Conservation (phyloP, 2,113 vertebrate genomes). For the Caranx ignobilis region DNA sequence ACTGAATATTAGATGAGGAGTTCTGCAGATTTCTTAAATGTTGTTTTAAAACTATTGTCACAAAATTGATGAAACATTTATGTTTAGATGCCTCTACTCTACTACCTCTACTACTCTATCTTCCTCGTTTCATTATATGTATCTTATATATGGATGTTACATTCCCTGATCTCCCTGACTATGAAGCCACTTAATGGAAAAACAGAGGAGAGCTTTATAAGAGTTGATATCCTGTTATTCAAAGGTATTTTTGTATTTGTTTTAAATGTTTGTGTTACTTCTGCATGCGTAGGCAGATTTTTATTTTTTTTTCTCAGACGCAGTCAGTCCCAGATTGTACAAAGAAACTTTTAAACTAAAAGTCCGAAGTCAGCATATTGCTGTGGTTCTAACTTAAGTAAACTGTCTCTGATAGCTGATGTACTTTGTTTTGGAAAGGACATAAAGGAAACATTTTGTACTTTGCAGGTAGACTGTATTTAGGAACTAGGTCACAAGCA, state of each 20-base stretch:
- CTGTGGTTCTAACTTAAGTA: background rate
- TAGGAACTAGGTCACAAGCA: slow-evolving; percentile 47
- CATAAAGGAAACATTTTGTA: slow-evolving; percentile 32
- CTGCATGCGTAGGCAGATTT: no score
- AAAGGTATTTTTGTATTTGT: background rate
- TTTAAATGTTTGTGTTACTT: no score
- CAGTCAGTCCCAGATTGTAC: background rate
- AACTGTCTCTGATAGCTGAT: slow-evolving; percentile 5
- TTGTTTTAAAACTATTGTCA: background rate
- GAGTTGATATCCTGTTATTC: slow-evolving; percentile 2
- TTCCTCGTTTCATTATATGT: slow-evolving; percentile 8
- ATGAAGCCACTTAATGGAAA: background rate
- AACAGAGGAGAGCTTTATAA: background rate
- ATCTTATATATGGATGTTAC: slow-evolving; percentile 20
- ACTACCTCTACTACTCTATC: background rate
- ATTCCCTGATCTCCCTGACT: background rate
- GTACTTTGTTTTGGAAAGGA: slow-evolving; percentile 21
- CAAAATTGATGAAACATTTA: background rate
- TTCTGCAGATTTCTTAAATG: slow-evolving; percentile 16
- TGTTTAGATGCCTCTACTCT: background rate
- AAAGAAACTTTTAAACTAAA: slow-evolving; percentile 1
- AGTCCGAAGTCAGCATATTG: background rate
- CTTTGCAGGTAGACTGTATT: slow-evolving; percentile 31
- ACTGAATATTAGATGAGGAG: background rate
- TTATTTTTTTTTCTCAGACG: no score